Conservation (phyloP, 2,797 vertebrate species). For the Ara ararauna region DNA sequence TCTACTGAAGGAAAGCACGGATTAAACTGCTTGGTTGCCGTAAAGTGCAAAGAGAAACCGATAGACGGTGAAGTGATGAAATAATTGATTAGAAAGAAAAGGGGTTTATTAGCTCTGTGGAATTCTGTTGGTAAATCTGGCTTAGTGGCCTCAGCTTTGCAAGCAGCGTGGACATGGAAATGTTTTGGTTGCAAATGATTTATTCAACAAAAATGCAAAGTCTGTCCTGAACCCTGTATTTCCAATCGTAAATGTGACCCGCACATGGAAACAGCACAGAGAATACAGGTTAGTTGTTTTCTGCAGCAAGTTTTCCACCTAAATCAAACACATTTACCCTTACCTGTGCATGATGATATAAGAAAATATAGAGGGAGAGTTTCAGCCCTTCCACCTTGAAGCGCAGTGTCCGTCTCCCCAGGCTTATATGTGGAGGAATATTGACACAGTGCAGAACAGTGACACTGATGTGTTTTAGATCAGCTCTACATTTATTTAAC, state of each 20-base stretch:
- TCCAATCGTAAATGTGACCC: not conserved
- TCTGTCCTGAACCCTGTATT: not conserved
- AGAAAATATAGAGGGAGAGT: not conserved
- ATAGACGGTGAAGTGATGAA: not conserved
- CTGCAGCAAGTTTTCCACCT: not conserved
- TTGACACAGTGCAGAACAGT: rapidly evolving
- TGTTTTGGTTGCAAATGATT: not conserved
- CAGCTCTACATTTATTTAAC: not conserved
- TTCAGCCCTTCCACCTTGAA: not conserved
- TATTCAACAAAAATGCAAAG: not conserved
- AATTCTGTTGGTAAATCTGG: not conserved
- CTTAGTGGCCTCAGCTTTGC: not conserved
- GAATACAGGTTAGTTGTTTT: not conserved
- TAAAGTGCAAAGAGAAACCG: not conserved
- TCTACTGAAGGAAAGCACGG: not conserved
- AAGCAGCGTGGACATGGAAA: not conserved
- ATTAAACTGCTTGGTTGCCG: not conserved
- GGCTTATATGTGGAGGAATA: not conserved
- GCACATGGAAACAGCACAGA: not conserved
- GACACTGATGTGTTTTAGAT: not conserved
- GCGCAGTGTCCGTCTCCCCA: not conserved
- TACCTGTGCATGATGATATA: not conserved
- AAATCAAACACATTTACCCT: constrained; percentile 29
- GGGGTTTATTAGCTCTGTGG: not conserved
- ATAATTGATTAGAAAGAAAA: not conserved